Base-by-base conservation (phyloP, 2,888 invertebrate genomes). In the Anthophora plumipes region DNA sequence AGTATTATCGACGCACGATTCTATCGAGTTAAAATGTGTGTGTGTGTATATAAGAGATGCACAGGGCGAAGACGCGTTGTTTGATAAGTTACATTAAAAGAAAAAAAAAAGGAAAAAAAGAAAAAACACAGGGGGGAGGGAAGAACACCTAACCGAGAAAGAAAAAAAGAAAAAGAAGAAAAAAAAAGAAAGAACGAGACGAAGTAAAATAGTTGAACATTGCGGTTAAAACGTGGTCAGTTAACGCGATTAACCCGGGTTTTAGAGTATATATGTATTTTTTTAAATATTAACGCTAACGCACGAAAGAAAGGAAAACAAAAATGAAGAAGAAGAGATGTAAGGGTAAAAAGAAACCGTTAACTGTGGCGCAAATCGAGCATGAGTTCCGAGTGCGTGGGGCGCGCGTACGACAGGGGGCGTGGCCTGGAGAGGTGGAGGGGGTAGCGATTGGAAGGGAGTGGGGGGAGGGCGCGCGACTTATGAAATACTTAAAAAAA, bases 221-320 rank as follows among this genome's bases (percentile, higher is more conserved):
- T 79, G 85, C 87, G 61, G 61, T 71, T 50, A 60, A n/a, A n/a
- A 82, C 77, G 88, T 82, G 84, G 37, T 50, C 86, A 59, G 57
- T 71, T 64, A 57, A 83, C 80, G 86, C 77, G 80, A 83, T 85
- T 80, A 22, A 61, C 52, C 64, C 79, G 90, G 90, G n/a, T n/a
- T 92, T 91, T 91, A 92, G 90, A 93, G 89, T 92, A 92, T 91
- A 92, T 90, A 93, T 93, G 92, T 93, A 93, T 93, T 93, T 93
- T 93, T 93, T 93, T 92, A 93, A 92, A 93, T 92, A 93, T 93
- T 92, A 91, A 93, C 90, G 84, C 85, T 88, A 89, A 90, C 87
- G 85, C 88, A 88, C 83, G 88, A 86, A 79, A 83, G 83, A 83
- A 70, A 86, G 85, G 83, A 88, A 82, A 82, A 68, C 63, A 54